A percentile compares a stretch with the other conserved stretches of the same genome.
phyloP scores from a whole-genome alignment of 2,797 vertebrate genomes.

The Petrocephalus sullivani region DNA sequence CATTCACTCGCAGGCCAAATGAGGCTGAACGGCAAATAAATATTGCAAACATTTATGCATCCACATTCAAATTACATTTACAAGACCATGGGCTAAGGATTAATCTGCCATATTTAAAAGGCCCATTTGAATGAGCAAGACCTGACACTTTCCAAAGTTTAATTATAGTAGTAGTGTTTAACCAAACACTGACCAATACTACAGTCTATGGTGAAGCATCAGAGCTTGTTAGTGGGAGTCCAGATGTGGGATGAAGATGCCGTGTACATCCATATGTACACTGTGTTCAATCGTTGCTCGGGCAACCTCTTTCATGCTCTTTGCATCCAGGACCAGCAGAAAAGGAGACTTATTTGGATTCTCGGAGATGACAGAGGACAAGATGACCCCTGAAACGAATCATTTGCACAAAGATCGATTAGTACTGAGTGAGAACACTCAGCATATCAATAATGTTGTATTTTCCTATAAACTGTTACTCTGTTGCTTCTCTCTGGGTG shows the following conservation, averaged over 20 bases:
- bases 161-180: not conserved
- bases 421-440: no score
- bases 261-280: constrained; percentile 84
- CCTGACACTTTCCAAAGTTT: not conserved
- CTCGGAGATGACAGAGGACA: constrained; percentile 71
- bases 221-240: not conserved
- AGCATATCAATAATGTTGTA: not conserved
- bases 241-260: constrained; percentile 67
- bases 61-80: not conserved
- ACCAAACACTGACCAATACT: not conserved
- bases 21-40: not conserved
- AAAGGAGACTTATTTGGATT: constrained; percentile 71
- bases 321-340: constrained; percentile 79
- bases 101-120: not conserved
- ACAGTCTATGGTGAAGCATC: not conserved
- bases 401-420: not conserved
- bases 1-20: not conserved
- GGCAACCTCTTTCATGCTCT: constrained; percentile 72
- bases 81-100: not conserved
- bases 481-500: not conserved
- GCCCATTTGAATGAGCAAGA: not conserved
- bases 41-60: not conserved
- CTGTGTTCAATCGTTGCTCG: constrained; percentile 63
- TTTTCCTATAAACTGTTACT: not conserved
- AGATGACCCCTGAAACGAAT: constrained; percentile 67